Conservation (phyloP, 2,113 vertebrate species). For the Percopsis transmontana region DNA sequence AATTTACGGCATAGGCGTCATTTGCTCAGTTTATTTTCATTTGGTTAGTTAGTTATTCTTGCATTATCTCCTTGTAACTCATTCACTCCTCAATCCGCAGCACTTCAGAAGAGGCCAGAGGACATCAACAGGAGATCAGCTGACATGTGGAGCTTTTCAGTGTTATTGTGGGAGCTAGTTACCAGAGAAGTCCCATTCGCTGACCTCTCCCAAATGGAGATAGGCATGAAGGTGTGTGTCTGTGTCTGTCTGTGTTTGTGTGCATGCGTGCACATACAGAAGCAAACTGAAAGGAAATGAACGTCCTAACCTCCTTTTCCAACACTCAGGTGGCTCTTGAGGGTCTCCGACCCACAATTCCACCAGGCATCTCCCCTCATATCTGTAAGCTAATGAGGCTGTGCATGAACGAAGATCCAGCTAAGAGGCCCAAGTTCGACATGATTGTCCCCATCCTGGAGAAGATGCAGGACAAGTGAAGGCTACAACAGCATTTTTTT, state of each 20-base stretch:
- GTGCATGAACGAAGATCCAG: conserved; percentile 98
- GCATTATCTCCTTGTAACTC: neutral
- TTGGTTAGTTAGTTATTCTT: conserved; percentile 3
- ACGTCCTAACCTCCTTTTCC: neutral
- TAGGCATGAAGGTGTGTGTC: conserved; percentile 82
- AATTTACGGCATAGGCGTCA: too few relatives aligned
- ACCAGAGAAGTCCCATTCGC: conserved; percentile 97
- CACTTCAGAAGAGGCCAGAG: conserved; percentile 94
- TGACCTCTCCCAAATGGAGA: conserved; percentile 98
- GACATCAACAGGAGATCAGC: conserved; percentile 96
- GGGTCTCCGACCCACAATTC: conserved; percentile 94
- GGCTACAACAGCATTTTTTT: neutral
- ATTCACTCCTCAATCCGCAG: conserved; percentile 59
- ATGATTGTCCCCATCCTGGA: conserved; percentile 98
- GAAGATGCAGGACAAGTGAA: conserved; percentile 98
- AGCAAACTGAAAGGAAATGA: neutral
- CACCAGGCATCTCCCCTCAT: conserved; percentile 94
- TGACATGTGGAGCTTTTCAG: conserved; percentile 98
- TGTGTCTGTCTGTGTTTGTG: neutral
- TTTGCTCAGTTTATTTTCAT: neutral
- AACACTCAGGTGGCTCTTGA: conserved; percentile 87
- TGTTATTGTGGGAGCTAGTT: conserved; percentile 96
- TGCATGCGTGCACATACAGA: neutral
- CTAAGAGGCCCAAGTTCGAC: conserved; percentile 97
- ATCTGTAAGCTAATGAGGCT: conserved; percentile 98